These are phyloP conservation scores for Drosophila trichaetosa DNA, from an alignment of 2,888 invertebrate genomes.

Conservation along the genomic window DNA sequence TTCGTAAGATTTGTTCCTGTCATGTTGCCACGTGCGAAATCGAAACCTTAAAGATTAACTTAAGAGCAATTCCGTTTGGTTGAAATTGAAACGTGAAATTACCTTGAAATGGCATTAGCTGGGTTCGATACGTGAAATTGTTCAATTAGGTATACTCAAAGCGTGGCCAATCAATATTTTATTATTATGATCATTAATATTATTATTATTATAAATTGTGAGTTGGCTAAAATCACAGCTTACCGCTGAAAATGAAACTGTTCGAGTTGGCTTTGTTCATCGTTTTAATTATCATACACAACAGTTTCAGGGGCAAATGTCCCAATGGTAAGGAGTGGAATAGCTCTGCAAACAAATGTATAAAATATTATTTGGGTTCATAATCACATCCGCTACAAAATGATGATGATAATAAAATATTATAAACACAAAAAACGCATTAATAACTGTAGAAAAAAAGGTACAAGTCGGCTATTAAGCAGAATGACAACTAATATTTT, in stretches of 20 bases:
- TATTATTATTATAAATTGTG: neutral
- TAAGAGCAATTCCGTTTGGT: conserved; percentile 9
- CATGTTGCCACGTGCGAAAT: conserved; percentile 3
- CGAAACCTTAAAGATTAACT: conserved; percentile 17
- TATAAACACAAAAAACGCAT: conserved; percentile 59
- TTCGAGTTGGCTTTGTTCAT: conserved; percentile 12
- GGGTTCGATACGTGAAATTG: neutral
- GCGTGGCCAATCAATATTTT: conserved; percentile 44
- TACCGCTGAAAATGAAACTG: conserved; percentile 28
- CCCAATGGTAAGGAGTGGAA: conserved; percentile 48
- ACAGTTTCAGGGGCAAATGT: conserved; percentile 13
- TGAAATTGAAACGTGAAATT: conserved; percentile 4
- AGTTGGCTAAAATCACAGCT: neutral
- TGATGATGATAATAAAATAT: conserved; percentile 30
- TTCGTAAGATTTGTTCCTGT: conserved; percentile 8
- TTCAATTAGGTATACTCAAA: neutral
- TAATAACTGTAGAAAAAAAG: conserved; percentile 48
- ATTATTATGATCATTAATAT: neutral
- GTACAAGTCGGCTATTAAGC: conserved; percentile 59
- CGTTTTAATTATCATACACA: conserved; percentile 13
- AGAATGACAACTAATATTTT: conserved; percentile 64
- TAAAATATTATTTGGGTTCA: conserved; percentile 50
- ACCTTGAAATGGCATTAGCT: conserved; percentile 2
- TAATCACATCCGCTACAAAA: conserved; percentile 31
- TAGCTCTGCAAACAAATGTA: conserved; percentile 28